Evolutionary conservation across 2,113 vertebrate species (phyloP).

Genomic region (Melierax canorus): DNA sequence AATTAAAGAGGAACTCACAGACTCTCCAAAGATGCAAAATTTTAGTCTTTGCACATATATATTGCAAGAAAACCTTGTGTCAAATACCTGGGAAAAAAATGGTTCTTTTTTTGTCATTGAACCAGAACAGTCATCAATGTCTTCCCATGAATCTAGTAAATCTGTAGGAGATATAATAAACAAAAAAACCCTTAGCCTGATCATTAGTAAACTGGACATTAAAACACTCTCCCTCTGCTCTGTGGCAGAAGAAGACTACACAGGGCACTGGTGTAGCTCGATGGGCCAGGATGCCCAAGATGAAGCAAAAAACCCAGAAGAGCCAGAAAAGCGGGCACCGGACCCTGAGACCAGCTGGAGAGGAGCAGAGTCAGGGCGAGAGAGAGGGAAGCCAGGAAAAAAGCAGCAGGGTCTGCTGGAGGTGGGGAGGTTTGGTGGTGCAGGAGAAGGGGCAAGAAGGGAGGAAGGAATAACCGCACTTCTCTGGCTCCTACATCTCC

Average conservation of each 20-base stretch:
- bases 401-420: not conserved
- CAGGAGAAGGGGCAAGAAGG: not conserved
- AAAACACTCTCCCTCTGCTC: not conserved
- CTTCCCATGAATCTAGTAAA: not conserved
- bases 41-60: not conserved
- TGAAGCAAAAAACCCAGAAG: not conserved
- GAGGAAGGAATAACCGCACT: not conserved
- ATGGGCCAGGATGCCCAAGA: not conserved
- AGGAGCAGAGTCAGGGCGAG: accelerated
- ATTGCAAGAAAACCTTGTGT: not conserved
- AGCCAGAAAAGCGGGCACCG: not conserved
- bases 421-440: not conserved
- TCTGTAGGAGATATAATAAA: not conserved
- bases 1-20: not conserved
- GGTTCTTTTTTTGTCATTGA: not conserved
- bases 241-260: not conserved
- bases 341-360: not conserved
- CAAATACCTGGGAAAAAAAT: not conserved
- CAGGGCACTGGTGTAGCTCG: not conserved
- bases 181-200: not conserved
- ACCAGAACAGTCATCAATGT: not conserved
- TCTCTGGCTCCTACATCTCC: not conserved
- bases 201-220: not conserved
- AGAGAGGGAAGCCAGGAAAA: not conserved
- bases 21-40: not conserved